phyloP scores from a whole-genome alignment of 2,797 vertebrate species.

The Gymnodraco acuticeps region DNA sequence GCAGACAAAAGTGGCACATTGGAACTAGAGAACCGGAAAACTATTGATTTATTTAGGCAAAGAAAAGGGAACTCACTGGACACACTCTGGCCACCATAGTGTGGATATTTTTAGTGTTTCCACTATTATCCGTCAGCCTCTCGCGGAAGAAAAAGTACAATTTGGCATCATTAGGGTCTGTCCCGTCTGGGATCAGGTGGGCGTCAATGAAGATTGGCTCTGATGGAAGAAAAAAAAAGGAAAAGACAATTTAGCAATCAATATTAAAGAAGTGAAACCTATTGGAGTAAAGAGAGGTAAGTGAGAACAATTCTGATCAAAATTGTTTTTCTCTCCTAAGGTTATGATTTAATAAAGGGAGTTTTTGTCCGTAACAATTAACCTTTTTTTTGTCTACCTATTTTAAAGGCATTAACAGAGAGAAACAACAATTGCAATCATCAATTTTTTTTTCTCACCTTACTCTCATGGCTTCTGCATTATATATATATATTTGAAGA shows the following conservation, averaged over 20 bases:
- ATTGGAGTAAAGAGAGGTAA: too few species aligned
- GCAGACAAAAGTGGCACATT: constrained; percentile 14
- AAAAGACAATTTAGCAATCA: not conserved
- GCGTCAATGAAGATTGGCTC: constrained; percentile 97
- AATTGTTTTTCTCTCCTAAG: too few species aligned
- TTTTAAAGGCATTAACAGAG: too few species aligned
- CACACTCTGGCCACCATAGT: constrained; percentile 98
- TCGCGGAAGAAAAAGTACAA: constrained; percentile 98
- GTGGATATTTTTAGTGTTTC: constrained; percentile 95
- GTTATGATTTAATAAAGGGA: too few species aligned
- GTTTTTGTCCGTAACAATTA: too few species aligned
- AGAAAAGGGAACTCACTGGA: constrained; percentile 87
- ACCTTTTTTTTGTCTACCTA: too few species aligned
- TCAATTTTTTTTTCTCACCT: too few species aligned
- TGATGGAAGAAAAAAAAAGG: constrained; percentile 62
- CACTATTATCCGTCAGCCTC: constrained; percentile 92
- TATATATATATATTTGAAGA: not conserved
- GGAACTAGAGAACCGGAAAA: not conserved
- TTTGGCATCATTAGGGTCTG: constrained; percentile 94
- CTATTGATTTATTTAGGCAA: not conserved
- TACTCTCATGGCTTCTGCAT: too few species aligned
- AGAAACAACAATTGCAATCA: too few species aligned
- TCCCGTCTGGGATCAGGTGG: constrained; percentile 95
- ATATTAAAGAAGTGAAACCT: not conserved
- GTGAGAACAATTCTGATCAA: too few species aligned